phyloP scores from a whole-genome alignment of 2,888 invertebrate genomes.

The Kuschelorhynchus macadamiae region DNA sequence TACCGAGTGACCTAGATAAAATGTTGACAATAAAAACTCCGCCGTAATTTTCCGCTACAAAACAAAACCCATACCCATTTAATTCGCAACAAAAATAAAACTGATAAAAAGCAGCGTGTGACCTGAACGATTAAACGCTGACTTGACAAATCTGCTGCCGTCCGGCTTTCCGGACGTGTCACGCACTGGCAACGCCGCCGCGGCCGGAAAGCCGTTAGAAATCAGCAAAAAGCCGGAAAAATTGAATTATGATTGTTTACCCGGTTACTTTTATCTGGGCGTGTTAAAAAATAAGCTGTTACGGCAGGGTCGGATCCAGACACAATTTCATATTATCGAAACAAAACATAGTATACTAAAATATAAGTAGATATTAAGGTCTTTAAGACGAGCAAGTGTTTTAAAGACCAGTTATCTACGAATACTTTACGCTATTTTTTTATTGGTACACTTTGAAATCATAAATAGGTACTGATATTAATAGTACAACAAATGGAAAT shows the following conservation, averaged over 20 bases:
- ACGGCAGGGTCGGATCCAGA: constrained; percentile 4
- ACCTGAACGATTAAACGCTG: constrained; percentile 42
- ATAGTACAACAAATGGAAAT: no score
- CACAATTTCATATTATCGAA: no score
- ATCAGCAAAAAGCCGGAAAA: constrained; percentile 47
- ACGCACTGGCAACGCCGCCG: constrained; percentile 38
- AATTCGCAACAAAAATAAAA: constrained; percentile 1
- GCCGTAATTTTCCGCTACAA: not conserved
- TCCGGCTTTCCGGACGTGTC: constrained; percentile 41
- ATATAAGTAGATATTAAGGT: no score
- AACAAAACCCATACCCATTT: not conserved
- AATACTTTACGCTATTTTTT: no score
- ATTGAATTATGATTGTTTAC: constrained; percentile 45
- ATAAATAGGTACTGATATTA: no score
- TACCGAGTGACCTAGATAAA: no score
- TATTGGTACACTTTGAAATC: no score
- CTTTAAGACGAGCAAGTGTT: no score
- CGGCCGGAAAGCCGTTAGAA: constrained; percentile 38
- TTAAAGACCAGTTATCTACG: no score
- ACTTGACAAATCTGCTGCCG: constrained; percentile 38
- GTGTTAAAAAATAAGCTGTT: constrained; percentile 19
- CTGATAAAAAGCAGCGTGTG: constrained; percentile 21
- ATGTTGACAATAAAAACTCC: no score
- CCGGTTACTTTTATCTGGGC: constrained; percentile 26
- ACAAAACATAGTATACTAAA: no score